Conservation (phyloP, 2,797 vertebrate species). For the Rhynchotus rufescens region DNA sequence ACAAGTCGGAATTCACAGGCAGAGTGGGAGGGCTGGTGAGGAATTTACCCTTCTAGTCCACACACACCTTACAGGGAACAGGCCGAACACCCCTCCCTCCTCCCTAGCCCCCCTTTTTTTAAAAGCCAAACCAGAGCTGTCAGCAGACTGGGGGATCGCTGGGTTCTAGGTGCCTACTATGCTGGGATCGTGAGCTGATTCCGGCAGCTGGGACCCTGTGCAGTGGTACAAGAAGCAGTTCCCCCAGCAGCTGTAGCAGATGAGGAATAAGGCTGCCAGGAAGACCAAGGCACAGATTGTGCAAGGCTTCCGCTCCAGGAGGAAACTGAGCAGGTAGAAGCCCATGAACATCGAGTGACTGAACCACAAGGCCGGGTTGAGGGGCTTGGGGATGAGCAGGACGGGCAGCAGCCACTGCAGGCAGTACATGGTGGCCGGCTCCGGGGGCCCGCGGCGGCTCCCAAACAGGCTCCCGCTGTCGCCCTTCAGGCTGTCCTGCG, state of each 20-base stretch:
- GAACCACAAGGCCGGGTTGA: constrained; percentile 99
- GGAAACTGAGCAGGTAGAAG: constrained; percentile 99
- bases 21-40: constrained; percentile 73
- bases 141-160: constrained; percentile 15
- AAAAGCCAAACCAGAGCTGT: constrained; percentile 70
- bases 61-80: constrained; percentile 41
- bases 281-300: constrained; percentile 99
- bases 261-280: constrained; percentile 95
- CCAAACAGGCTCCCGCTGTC: constrained; percentile 39
- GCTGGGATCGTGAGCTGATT: constrained; percentile 91
- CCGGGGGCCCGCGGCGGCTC: constrained; percentile 59
- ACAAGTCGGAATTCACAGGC: constrained; percentile 78
- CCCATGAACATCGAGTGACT: constrained; percentile 99
- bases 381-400: constrained; percentile 97
- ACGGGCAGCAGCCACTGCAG: constrained; percentile 98
- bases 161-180: constrained; percentile 91
- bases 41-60: constrained; percentile 70
- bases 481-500: constrained; percentile 65
- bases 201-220: constrained; percentile 90
- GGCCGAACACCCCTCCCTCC: constrained; percentile 74
- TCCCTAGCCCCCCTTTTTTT: constrained; percentile 65
- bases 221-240: constrained; percentile 99
- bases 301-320: constrained; percentile 98
- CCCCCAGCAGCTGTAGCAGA: constrained; percentile 99
- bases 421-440: constrained; percentile 92